Evolutionary conservation across 2,888 invertebrate genomes (phyloP).

Genomic region (Melitaea athalia): DNA sequence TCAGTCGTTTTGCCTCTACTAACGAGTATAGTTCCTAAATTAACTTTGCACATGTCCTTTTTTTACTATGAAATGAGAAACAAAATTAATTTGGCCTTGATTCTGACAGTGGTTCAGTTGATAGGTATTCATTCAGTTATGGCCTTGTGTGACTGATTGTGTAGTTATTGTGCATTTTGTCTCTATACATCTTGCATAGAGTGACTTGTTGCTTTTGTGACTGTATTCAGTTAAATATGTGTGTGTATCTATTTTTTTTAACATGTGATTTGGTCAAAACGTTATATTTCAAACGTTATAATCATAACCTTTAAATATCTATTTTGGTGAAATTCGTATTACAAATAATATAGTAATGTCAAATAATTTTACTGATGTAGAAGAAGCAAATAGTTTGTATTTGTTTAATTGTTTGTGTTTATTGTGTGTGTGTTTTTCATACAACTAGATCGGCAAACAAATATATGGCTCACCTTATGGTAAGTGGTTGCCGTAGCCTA

Average conservation of each 20-base stretch:
- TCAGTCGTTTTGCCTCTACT: constrained; percentile 12
- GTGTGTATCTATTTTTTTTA: background rate
- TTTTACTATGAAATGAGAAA: constrained; percentile 44
- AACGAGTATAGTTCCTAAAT: constrained; percentile 7
- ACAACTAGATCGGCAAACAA: too few species aligned
- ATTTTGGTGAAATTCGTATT: background rate
- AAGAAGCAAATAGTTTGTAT: too few species aligned
- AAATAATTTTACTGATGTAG: too few species aligned
- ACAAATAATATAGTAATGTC: too few species aligned
- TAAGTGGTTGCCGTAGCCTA: too few species aligned
- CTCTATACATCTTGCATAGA: constrained; percentile 23
- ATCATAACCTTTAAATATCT: background rate
- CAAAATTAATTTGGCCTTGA: constrained; percentile 69
- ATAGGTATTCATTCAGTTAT: constrained; percentile 42
- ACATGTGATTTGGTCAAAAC: too few species aligned
- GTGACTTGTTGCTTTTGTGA: constrained; percentile 18
- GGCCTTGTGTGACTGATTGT: constrained; percentile 47
- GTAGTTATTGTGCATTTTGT: constrained; percentile 39
- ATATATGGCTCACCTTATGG: too few species aligned
- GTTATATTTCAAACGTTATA: background rate
- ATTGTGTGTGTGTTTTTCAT: too few species aligned
- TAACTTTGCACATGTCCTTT: constrained; percentile 1
- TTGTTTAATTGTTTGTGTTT: too few species aligned
- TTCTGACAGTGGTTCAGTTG: constrained; percentile 62
- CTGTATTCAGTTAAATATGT: background rate